These are phyloP conservation scores for Forbesichthys papilliferus DNA, from an alignment of 2,113 vertebrate species.

Conservation along the genomic window DNA sequence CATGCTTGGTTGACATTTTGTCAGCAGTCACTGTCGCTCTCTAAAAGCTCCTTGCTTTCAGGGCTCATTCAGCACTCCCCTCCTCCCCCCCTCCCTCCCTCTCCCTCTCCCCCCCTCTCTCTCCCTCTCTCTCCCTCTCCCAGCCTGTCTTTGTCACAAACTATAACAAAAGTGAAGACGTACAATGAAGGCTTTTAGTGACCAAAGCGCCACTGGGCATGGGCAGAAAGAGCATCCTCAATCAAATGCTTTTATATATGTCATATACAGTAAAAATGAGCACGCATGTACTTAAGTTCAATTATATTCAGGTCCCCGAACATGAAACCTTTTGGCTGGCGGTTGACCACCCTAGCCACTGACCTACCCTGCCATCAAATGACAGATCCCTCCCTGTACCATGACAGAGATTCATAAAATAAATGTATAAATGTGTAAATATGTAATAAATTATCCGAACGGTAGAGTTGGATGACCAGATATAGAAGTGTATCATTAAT, in stretches of 20 bases:
- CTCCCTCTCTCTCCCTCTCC: background rate
- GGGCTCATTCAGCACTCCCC: constrained; percentile 64
- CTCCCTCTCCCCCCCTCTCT: constrained; percentile 1
- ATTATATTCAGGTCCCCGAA: no score
- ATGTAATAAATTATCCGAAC: no score
- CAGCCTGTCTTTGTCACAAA: constrained; percentile 1
- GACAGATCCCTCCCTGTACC: no score
- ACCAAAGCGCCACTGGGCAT: constrained; percentile 57
- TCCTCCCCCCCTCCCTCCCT: no score
- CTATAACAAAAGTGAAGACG: constrained; percentile 36
- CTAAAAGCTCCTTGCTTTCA: constrained; percentile 66
- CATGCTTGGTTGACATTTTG: constrained; percentile 45
- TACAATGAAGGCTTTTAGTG: constrained; percentile 60
- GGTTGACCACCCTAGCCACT: no score
- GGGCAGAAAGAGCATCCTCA: constrained; percentile 42
- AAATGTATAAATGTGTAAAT: no score
- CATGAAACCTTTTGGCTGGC: no score
- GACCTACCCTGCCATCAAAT: no score
- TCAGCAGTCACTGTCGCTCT: constrained; percentile 65
- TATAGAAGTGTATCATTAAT: no score
- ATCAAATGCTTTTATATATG: constrained; percentile 19
- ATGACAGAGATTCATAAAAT: no score
- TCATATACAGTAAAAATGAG: background rate
- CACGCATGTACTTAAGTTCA: background rate
- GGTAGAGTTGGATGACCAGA: no score